Evolutionary conservation across 2,797 vertebrate genomes (phyloP), one percentile per base, ranked within the genome.

Genomic region (Hydrocynus forskahlii): DNA sequence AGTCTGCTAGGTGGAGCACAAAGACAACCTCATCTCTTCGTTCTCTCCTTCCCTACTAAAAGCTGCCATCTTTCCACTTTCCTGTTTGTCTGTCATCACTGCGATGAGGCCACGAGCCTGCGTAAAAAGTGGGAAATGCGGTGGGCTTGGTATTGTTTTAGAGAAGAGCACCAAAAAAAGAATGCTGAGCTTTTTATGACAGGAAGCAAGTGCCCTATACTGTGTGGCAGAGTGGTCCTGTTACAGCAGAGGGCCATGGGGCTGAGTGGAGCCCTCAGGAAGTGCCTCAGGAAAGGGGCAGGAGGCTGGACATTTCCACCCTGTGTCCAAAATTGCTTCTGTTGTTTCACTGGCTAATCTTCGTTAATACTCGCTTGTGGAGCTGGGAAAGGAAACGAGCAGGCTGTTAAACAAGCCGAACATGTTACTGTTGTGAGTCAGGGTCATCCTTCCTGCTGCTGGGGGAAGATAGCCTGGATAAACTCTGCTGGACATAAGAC

Each of bases 251-350:
- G 76, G 75, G 62, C 86, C 82, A 35, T 91, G 89, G 92, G 85
- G 87, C 92, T 92, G 90, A 87, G 83, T 70, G 54, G 62, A 81
- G 87, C 89, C 87, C 89, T 89, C 87, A 76, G 91, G 92, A 94
- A 93, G 90, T 80, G 76, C 82, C 83, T 75, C 66, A 79, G 82
- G 84, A 87, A 78, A 79, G 63, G 79, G 67, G 71, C 78, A n/a
- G n/a, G n/a, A 79, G 43, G 89, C 85, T 90, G 92, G 92, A 85
- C 82, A 82, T 86, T 89, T 82, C 66, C 66, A 55, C 83, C 68
- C 73, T 85, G 72, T 79, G 81, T 81, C 79, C 90, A 92, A 92
- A 92, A 94, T 93, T 92, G 92, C 92, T 94, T 86, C 89, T 92
- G 92, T 94, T 93, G 81, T 87, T 85, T 83, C 78, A 60, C 69